Percentiles rank a stretch among this genome's conserved stretches.
These are phyloP conservation scores for Pseudorhiza aurosa DNA, from an alignment of 30 jellyfish, hydroid and myxozoan genomes.

Conservation along the genomic window DNA sequence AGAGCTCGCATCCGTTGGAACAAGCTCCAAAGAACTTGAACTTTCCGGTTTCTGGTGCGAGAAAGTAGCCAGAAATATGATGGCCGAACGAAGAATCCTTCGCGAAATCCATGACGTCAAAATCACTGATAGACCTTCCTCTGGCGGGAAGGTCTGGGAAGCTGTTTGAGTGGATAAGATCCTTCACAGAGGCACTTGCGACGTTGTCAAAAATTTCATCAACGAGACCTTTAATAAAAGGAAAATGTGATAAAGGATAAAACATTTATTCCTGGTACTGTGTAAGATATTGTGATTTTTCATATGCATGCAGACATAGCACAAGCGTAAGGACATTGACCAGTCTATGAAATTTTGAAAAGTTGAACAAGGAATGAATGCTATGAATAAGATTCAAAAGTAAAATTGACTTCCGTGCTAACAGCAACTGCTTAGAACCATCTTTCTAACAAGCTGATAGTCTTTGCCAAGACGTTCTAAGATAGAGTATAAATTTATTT, in stretches of 20 bases:
- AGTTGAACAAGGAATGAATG: no score
- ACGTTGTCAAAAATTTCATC: constrained; percentile 92
- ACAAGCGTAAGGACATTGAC: no score
- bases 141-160: constrained; percentile 85
- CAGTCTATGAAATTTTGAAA: no score
- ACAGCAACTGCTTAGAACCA: no score
- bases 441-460: no score
- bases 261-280: no score
- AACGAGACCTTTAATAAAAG: constrained; percentile 62
- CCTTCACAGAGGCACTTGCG: constrained; percentile 76
- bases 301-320: no score
- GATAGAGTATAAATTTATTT: no score
- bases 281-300: no score
- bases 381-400: no score
- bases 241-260: not conserved
- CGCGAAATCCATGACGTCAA: constrained; percentile 68
- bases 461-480: no score
- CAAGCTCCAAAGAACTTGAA: constrained; percentile 92
- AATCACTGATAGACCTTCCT: constrained; percentile 75
- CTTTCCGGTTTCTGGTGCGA: constrained; percentile 96
- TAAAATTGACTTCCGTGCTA: no score
- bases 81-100: constrained; percentile 79
- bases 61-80: constrained; percentile 86
- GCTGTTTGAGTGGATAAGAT: constrained; percentile 48
- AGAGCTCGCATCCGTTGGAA: constrained; percentile 83